These are phyloP conservation scores for Ctenosaura bakeri DNA, from an alignment of 2,797 vertebrate genomes.

Conservation along the genomic window DNA sequence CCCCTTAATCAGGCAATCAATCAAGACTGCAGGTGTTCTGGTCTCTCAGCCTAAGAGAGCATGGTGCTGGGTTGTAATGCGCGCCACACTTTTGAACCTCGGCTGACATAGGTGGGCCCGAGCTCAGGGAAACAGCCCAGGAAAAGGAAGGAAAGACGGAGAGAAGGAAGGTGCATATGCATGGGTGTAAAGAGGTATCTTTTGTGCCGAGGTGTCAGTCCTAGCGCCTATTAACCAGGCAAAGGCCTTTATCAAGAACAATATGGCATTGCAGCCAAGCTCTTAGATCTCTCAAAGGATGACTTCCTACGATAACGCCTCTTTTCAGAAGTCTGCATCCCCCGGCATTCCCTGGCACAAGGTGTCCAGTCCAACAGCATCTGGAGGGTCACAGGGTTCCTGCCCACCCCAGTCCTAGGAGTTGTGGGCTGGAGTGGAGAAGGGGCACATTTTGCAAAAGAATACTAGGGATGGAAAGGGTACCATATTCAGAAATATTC, in stretches of 20 bases:
- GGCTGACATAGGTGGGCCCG: rapidly evolving
- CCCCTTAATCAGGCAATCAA: conserved; percentile 89
- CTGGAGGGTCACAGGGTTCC: neutral
- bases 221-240: conserved; percentile 26
- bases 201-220: conserved; percentile 52
- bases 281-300: neutral
- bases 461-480: too few relatives aligned
- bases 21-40: conserved; percentile 71
- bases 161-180: too few relatives aligned
- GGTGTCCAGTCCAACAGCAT: too few relatives aligned
- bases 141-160: neutral
- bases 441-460: neutral
- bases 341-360: neutral
- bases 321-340: too few relatives aligned
- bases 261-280: too few relatives aligned
- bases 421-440: neutral
- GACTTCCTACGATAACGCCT: neutral
- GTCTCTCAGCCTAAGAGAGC: neutral
- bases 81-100: neutral
- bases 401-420: neutral
- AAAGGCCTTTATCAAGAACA: neutral
- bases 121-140: neutral
- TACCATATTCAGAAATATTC: too few relatives aligned
- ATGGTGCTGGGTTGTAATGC: neutral
- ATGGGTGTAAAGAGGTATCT: neutral